Base-by-base conservation (phyloP, 2,113 vertebrate genomes). In the Arenaria interpres region DNA sequence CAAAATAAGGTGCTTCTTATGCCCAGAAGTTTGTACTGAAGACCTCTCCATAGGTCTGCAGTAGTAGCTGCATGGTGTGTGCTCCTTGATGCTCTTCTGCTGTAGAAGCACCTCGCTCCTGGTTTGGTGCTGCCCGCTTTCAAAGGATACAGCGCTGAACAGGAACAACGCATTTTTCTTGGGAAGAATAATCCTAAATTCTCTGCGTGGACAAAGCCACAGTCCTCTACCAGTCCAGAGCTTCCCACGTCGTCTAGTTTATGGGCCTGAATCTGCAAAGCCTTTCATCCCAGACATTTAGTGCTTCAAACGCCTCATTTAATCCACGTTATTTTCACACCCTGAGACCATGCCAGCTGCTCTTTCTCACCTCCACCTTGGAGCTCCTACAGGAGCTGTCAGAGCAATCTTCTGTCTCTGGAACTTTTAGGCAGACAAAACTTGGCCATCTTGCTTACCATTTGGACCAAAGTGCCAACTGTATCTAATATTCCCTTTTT, bases 31-130 rank as follows among this genome's bases (percentile, higher is more conserved):
- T 51, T 13, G 25, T 15, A 2, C 9, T 8, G 9, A 22, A 20
- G 41, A 20, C 15, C 5, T 23, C n/a, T 14, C 46, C 2, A 1
- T 22, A 17, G 27, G 22, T 37, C 33, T 21, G 53, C 41, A 25
- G 19, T 41, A 9, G 14, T 8, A 9, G 12, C 60, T 25, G 6
- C 0, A 2, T 15, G 13, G 20, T n/a, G 14, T 9, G 16, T 28
- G 43, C n/a, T 27, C 2, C 0, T 3, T 54, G 39, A 14, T 21
- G 46, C n/a, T n/a, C 14, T 13, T 5, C 18, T 22, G 2, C 46
- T 14, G 3, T 16, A 18, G 8, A 28, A 78, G 8, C 10, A 23
- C 50, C n/a, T 20, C 5, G 3, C 32, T 68, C 28, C 30, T 27
- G 0, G 24, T 41, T 33, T 7, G 17, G 21, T 63, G 35, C 4